phyloP scores from a whole-genome alignment of 35 echinoderm and acorn worm genomes.

The Hemicentrotus pulcherrimus region DNA sequence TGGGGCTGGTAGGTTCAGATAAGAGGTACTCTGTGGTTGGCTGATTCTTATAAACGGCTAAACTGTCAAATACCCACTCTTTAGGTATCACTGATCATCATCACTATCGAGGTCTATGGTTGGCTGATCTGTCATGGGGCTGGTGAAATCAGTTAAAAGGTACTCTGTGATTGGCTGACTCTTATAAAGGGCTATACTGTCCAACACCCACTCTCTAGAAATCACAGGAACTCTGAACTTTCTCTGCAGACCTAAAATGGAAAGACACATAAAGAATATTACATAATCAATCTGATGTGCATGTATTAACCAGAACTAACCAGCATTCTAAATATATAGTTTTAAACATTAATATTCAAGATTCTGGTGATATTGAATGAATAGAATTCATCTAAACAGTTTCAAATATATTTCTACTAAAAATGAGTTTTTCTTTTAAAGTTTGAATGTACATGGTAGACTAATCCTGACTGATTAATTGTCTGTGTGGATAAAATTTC shows the following conservation, averaged over 20 bases:
- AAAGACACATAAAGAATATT: conserved; percentile 33
- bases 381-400: too few relatives aligned
- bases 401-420: too few relatives aligned
- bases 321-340: too few relatives aligned
- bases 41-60: conserved; percentile 69
- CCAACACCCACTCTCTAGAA: conserved; percentile 91
- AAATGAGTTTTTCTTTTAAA: too few relatives aligned
- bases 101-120: conserved; percentile 66
- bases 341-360: too few relatives aligned
- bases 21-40: conserved; percentile 80
- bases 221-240: conserved; percentile 69
- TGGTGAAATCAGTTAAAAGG: conserved; percentile 67
- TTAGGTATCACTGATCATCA: conserved; percentile 37
- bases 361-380: too few relatives aligned
- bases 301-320: too few relatives aligned
- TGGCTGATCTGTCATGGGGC: conserved; percentile 30
- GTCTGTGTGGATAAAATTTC: too few relatives aligned
- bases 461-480: too few relatives aligned
- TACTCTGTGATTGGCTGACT: conserved; percentile 80
- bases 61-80: conserved; percentile 91
- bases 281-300: not conserved
- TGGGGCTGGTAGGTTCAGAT: conserved; percentile 47
- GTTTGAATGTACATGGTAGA: too few relatives aligned
- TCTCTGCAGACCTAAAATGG: conserved; percentile 73
- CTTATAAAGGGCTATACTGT: conserved; percentile 79